Evolutionary conservation across 2,797 vertebrate species (phyloP).

Genomic region (Catostomus latipinnis): DNA sequence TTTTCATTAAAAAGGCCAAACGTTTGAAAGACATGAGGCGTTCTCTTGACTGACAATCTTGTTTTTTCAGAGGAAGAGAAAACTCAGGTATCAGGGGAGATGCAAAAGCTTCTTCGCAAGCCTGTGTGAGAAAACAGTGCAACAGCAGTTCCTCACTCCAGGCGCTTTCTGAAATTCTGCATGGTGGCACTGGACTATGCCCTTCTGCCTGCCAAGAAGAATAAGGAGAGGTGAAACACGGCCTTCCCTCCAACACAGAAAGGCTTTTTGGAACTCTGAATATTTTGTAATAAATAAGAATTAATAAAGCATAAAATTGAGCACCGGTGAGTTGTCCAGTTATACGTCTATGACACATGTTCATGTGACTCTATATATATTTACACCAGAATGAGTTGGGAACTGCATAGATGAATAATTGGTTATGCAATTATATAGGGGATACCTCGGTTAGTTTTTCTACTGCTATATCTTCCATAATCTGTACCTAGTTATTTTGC

Average conservation of each 20-base stretch:
- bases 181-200: slow-evolving; percentile 41
- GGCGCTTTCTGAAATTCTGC: slow-evolving; percentile 33
- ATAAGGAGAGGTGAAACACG: slow-evolving; percentile 26
- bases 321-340: background rate
- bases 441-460: slow-evolving; percentile 1
- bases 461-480: slow-evolving; percentile 16
- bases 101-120: slow-evolving; percentile 53
- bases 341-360: background rate
- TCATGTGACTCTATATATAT: background rate
- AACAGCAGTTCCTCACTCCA: slow-evolving; percentile 38
- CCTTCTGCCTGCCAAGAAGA: slow-evolving; percentile 38
- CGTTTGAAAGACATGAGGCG: slow-evolving; percentile 49
- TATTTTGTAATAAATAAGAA: background rate
- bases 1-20: slow-evolving; percentile 61
- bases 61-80: slow-evolving; percentile 46
- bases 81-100: slow-evolving; percentile 49
- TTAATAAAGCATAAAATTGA: too few relatives aligned
- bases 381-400: background rate
- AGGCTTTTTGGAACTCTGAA: background rate
- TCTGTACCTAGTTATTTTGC: slow-evolving; percentile 12
- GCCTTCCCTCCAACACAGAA: slow-evolving; percentile 2
- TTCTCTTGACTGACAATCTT: slow-evolving; percentile 43
- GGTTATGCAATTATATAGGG: background rate
- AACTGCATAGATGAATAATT: background rate
- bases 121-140: slow-evolving; percentile 46